Evolutionary conservation across 2,797 vertebrate species (phyloP).

Genomic region (Mormyrops boulengeri): DNA sequence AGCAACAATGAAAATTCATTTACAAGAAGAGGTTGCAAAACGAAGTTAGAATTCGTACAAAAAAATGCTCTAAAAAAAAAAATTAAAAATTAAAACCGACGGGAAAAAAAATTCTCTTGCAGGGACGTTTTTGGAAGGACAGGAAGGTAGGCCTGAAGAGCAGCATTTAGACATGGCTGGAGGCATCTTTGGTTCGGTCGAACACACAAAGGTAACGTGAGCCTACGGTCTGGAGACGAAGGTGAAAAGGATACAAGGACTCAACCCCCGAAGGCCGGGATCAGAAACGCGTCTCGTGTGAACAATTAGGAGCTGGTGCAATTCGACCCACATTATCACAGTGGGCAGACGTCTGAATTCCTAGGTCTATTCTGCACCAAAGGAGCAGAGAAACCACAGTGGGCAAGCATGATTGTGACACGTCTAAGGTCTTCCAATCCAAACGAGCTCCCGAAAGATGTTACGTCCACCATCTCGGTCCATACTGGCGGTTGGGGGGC

Average conservation of each 20-base stretch:
- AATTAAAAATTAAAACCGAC: conserved; percentile 24
- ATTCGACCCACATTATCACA: conserved; percentile 16
- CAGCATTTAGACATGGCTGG: conserved; percentile 97
- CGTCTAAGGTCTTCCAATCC: neutral
- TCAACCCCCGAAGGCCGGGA: conserved; percentile 56
- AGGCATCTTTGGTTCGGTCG: conserved; percentile 98
- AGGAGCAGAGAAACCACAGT: neutral
- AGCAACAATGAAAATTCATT: conserved; percentile 79
- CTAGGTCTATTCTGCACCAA: neutral
- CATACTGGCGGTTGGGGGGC: too few species aligned
- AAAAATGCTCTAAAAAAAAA: conserved; percentile 53
- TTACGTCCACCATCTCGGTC: neutral
- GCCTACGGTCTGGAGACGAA: conserved; percentile 74
- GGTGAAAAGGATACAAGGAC: conserved; percentile 50
- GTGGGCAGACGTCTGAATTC: neutral
- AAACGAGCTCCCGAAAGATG: neutral
- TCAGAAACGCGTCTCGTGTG: conserved; percentile 35
- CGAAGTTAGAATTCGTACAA: conserved; percentile 81
- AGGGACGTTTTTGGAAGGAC: conserved; percentile 90
- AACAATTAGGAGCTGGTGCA: conserved; percentile 45
- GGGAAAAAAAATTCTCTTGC: conserved; percentile 74
- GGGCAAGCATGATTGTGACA: conserved; percentile 1
- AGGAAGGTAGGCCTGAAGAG: conserved; percentile 93
- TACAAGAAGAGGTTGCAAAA: conserved; percentile 74
- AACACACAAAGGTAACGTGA: conserved; percentile 79